phyloP scores from a whole-genome alignment of 2,888 invertebrate species.

The Synergus umbraculus region DNA sequence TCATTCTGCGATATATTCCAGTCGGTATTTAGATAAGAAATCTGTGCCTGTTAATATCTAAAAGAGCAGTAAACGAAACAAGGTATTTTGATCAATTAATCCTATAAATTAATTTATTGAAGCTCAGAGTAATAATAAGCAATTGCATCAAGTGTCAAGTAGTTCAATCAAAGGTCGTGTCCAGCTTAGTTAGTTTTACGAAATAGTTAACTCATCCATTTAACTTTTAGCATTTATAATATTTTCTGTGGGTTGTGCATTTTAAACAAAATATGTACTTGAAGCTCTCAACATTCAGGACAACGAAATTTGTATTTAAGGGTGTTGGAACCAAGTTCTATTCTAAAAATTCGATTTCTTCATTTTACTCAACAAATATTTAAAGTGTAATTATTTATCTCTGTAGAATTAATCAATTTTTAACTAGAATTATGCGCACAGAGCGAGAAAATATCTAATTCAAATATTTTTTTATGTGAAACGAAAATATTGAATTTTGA shows the following conservation, averaged over 20 bases:
- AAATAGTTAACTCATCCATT: not conserved
- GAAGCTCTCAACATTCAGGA: too few relatives aligned
- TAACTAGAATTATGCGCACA: too few relatives aligned
- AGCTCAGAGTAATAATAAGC: not conserved
- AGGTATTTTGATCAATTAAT: not conserved
- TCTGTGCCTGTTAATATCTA: not conserved
- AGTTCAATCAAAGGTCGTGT: not conserved
- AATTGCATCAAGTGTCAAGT: not conserved
- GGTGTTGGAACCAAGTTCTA: too few relatives aligned
- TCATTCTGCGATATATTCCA: not conserved
- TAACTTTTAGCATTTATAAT: not conserved
- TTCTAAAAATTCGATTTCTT: too few relatives aligned
- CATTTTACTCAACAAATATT: too few relatives aligned
- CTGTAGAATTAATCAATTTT: too few relatives aligned
- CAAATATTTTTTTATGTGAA: too few relatives aligned
- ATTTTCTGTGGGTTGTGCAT: not conserved
- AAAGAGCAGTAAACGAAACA: not conserved
- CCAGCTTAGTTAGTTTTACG: not conserved
- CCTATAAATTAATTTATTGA: not conserved
- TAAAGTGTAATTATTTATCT: too few relatives aligned
- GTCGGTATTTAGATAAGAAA: not conserved
- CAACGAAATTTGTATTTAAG: too few relatives aligned
- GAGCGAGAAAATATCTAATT: too few relatives aligned
- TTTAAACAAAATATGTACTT: too few relatives aligned
- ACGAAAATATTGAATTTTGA: too few relatives aligned